These are phyloP conservation scores for Ceratoteleas bidentatus DNA, from an alignment of 1,140 invertebrate genomes.

Conservation along the genomic window DNA sequence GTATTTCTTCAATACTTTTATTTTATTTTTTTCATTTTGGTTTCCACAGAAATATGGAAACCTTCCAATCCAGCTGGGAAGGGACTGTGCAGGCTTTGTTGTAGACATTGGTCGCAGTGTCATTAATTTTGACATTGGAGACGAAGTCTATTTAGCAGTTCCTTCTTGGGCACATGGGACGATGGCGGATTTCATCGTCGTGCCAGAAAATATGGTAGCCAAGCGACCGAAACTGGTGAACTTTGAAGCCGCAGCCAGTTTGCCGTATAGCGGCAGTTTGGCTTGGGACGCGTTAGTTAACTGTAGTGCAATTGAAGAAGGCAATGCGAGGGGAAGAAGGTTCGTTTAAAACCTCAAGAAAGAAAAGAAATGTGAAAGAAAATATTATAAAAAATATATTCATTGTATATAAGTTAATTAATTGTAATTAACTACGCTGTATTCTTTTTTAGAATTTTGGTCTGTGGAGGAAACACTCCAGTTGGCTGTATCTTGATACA, in stretches of 20 bases:
- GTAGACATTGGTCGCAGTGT: conserved; percentile 85
- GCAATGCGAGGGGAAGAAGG: conserved; percentile 83
- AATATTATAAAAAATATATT: too few species aligned
- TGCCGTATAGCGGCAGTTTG: conserved; percentile 87
- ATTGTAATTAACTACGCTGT: too few species aligned
- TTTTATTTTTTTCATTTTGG: too few species aligned
- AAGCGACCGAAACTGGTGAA: conserved; percentile 85
- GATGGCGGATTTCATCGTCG: conserved; percentile 84
- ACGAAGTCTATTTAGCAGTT: conserved; percentile 84
- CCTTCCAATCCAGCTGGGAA: too few species aligned
- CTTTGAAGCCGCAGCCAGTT: conserved; percentile 86
- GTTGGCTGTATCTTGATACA: conserved; percentile 88
- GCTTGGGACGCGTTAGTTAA: conserved; percentile 85
- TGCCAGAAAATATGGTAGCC: conserved; percentile 83
- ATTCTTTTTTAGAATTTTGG: conserved; percentile 82
- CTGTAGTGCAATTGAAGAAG: conserved; percentile 80
- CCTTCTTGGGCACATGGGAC: conserved; percentile 84
- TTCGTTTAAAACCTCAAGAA: too few species aligned
- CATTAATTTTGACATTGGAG: conserved; percentile 84
- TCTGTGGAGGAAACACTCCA: conserved; percentile 86
- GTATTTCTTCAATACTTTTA: too few species aligned
- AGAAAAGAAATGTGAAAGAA: too few species aligned
- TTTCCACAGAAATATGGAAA: too few species aligned
- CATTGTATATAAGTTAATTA: too few species aligned
- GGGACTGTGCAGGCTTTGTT: conserved; percentile 87